Base-by-base conservation (phyloP, 2,888 invertebrate genomes). In the Cheilosia vulpina region DNA sequence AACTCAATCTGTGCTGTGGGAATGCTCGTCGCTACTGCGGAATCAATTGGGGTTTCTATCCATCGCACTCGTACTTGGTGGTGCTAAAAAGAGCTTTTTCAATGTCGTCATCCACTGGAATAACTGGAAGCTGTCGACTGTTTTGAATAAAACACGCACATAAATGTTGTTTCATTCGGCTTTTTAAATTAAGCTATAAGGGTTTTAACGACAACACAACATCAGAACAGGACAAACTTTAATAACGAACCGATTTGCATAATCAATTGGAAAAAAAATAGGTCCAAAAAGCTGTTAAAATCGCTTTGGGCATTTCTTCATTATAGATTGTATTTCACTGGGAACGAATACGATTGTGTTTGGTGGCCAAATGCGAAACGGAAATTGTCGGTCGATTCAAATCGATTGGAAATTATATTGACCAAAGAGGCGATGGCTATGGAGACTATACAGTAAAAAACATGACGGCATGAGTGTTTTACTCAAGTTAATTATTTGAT, bases 11-110 rank as follows among this genome's bases (percentile, higher is more conserved):
- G 24, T 19, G 17, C 21, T 21, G 60, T 52, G 19, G 31, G 24
- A 68, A 60, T 58, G 41, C 66, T 66, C 15, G 45, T 31, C 24
- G 58, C 52, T 66, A 76, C 76, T 76, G 60, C 41, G 11, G 57
- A 13, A 38, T 1, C 17, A 50, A 68, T 17, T 19, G 45, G 31
- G 31, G 41, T 11, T 52, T 62, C 50, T 17, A 4, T 6, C 13
- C 13, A 13, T 38, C 13, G 4, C 13, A 38, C 38, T 38, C 13
- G n/a, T 43, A 17, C n/a, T 4, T 9, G 17, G 17, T 27, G 4
- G 17, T 52, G 19, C 4, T 27, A 6, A 19, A 17, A 21, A 68
- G 21, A 76, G 76, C 76, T 76, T 76, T 76, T 60, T 21, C 17
- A 43, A 60, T 38, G 68, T 31, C 60, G 17, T 15, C 13, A 58